These are phyloP conservation scores for Holacanthella duospinosa DNA, from an alignment of 2,888 invertebrate genomes.

Conservation along the genomic window DNA sequence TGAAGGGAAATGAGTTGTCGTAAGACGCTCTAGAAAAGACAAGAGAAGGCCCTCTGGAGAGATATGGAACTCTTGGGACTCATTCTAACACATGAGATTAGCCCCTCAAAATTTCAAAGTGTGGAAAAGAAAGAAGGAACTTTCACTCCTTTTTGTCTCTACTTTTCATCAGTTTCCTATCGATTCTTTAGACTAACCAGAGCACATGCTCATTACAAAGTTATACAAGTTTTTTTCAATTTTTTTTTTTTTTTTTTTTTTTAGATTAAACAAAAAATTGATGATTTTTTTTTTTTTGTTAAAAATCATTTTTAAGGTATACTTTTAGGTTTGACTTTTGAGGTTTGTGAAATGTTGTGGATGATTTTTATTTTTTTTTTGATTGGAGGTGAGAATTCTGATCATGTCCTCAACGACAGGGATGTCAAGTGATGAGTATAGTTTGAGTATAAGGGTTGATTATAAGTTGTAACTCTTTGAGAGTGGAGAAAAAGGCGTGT, in stretches of 20 bases:
- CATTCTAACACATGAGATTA: constrained; percentile 37
- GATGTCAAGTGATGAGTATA: too few species aligned
- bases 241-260: too few species aligned
- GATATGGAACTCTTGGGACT: constrained; percentile 33
- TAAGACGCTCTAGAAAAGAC: constrained; percentile 21
- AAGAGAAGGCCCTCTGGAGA: constrained; percentile 31
- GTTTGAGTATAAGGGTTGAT: too few species aligned
- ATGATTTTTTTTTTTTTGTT: background rate
- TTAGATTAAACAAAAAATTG: too few species aligned
- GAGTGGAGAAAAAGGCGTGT: background rate
- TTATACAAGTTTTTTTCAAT: too few species aligned
- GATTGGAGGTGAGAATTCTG: too few species aligned
- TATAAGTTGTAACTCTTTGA: too few species aligned
- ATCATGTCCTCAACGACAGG: too few species aligned
- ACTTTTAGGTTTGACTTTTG: background rate
- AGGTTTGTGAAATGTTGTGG: background rate
- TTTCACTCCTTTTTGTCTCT: background rate
- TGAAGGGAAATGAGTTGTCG: constrained; percentile 30
- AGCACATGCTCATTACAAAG: background rate
- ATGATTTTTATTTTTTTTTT: background rate
- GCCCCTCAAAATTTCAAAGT: constrained; percentile 34
- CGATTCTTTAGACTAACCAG: too few species aligned
- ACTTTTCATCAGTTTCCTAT: constrained; percentile 6
- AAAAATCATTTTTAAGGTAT: background rate
- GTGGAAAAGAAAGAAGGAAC: constrained; percentile 9